Conservation (phyloP, 1,140 invertebrate genomes). For the Hyles vespertilio region DNA sequence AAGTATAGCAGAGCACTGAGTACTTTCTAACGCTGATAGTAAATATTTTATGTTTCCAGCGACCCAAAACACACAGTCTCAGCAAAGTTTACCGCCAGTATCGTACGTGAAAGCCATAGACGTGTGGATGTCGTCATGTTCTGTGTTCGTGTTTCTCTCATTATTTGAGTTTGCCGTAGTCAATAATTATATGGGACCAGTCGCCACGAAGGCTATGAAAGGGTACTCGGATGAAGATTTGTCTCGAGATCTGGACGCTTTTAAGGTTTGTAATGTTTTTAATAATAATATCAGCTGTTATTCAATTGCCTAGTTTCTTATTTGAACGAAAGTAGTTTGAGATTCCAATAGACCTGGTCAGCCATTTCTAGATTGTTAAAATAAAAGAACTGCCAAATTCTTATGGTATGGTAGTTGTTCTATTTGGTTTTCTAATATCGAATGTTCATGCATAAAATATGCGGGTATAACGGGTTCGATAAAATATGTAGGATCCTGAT, state of each 20-base stretch:
- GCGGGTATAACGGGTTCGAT: too few species aligned
- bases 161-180: slow-evolving; percentile 95
- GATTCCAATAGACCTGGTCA: too few species aligned
- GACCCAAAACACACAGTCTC: slow-evolving; percentile 93
- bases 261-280: slow-evolving; percentile 77
- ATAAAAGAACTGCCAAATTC: too few species aligned
- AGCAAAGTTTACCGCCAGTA: slow-evolving; percentile 92
- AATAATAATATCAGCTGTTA: too few species aligned
- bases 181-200: slow-evolving; percentile 93
- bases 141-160: slow-evolving; percentile 94
- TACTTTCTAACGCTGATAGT: background rate
- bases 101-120: slow-evolving; percentile 95
- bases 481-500: too few species aligned
- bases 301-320: too few species aligned
- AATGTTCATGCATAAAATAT: too few species aligned
- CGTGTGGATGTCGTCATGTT: slow-evolving; percentile 95
- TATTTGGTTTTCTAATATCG: too few species aligned
- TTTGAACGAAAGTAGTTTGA: too few species aligned
- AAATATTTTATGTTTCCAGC: slow-evolving; percentile 73
- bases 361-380: too few species aligned
- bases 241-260: slow-evolving; percentile 82
- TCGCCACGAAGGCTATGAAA: slow-evolving; percentile 92
- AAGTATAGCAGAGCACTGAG: background rate
- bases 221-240: slow-evolving; percentile 92
- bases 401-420: too few species aligned